Base-by-base conservation (phyloP, 2,113 vertebrate species). In the Halichoeres trimaculatus region DNA sequence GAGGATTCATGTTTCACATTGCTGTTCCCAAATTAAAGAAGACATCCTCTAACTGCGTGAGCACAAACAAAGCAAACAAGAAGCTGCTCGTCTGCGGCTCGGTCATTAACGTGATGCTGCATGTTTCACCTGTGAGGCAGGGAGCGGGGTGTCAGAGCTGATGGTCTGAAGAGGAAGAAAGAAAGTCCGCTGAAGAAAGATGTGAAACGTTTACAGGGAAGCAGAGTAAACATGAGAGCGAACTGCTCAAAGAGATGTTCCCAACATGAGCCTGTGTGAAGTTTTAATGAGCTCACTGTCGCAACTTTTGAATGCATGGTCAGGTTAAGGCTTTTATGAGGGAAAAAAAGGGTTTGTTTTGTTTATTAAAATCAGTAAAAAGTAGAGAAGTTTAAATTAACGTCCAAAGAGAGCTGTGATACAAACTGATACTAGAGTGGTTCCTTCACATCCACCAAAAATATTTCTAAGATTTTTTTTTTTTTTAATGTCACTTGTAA, bases 51-150 rank as follows among this genome's bases (percentile, higher is more conserved):
- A 83, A 83, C 62, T 34, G 53, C 72, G 63, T 79, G 82, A 77
- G 73, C 72, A 82, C 65, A 80, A 81, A 81, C 67, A 75, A 84
- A 68, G 72, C 69, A 38, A 78, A 70, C 63, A 51, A 45, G 53
- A 0, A 36, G 60, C 47, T 66, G 47, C 65, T 34, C n/a, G 38
- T 45, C 54, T 36, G 75, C 53, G 14, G 54, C 64, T 5, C 13
- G 68, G 71, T 66, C 78, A 53, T 85, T 83, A 87, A 34, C 11
- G 45, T 66, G 76, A 58, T 16, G 19, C 76, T 17, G 60, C 48
- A n/a, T 76, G 81, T 76, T 77, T 40, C 45, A 35, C 19, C 30
- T 68, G 17, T 26, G 40, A 53, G 59, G 70, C 36, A 36, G 62
- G 35, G 53, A 14, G 50, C 34, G 11, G 26, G 52, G 36, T 20